Base-by-base conservation (phyloP, 2,113 vertebrate genomes). In the Tringa solitaria region DNA sequence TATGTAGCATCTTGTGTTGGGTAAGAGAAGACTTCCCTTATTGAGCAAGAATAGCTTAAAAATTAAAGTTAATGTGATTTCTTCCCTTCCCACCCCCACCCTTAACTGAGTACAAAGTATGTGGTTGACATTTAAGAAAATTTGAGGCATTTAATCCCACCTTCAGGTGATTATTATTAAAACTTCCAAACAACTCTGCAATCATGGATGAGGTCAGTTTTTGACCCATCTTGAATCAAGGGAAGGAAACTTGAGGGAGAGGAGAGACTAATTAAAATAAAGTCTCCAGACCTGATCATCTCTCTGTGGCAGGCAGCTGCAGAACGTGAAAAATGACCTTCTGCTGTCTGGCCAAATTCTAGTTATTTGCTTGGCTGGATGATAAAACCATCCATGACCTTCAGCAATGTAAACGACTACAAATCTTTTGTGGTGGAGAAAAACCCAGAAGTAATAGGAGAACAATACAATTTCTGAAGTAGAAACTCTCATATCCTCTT, bases 331-430 rank as follows among this genome's bases (percentile, higher is more conserved):
- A 96, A 95, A 96, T 84, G 0, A 53, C 73, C 94, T 67, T 72
- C 6, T 73, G 72, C 54, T 68, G 53, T 37, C 43, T 8, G 21
- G 84, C 89, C 86, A 89, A 80, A 77, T 78, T 85, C 69, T 84
- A 87, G 79, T 78, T 87, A 92, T 90, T 95, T 93, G 30, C 69
- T 92, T 91, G 94, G 74, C 78, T 94, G 88, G 56, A 35, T 92
- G 70, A 91, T 69, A 84, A 96, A 92, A 84, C 69, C 53, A 77
- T 73, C 73, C 32, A 35, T 10, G 69, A 89, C 87, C 83, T 94
- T 92, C 91, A 94, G 60, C n/a, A 56, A 10, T 35, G 51, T 22
- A 64, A 59, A 94, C 30, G 24, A 30, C 59, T 45, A n/a, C 70
- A 93, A 72, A 78, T 88, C 68, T 89, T 94, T 39, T 73, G 33